Evolutionary conservation across 2,797 vertebrate genomes (phyloP).

Genomic region (Sebastiscus tertius): DNA sequence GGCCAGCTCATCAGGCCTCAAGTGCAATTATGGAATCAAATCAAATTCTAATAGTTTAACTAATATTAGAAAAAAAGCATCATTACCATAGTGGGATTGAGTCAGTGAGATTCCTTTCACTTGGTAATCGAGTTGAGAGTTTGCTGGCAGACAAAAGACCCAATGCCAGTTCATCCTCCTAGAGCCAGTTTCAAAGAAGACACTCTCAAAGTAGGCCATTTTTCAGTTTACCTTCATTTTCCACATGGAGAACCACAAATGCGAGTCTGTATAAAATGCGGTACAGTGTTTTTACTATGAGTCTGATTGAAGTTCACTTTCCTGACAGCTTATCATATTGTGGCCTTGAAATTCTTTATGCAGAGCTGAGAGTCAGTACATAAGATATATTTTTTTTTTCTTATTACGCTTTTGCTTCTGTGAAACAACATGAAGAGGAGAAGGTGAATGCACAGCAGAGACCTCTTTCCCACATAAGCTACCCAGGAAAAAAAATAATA

Average conservation of each 20-base stretch:
- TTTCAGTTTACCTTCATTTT: slow-evolving; percentile 67
- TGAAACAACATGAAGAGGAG: slow-evolving; percentile 42
- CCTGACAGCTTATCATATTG: slow-evolving; percentile 55
- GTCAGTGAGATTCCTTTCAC: slow-evolving; percentile 15
- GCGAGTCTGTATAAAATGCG: slow-evolving; percentile 36
- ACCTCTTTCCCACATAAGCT: slow-evolving; percentile 45
- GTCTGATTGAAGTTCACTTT: slow-evolving; percentile 45
- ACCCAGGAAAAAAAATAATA: slow-evolving; percentile 15
- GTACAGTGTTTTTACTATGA: slow-evolving; percentile 31
- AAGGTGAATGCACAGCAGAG: slow-evolving; percentile 20
- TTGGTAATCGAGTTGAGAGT: slow-evolving; percentile 16
- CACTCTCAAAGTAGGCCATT: slow-evolving; percentile 37
- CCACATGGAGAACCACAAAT: slow-evolving; percentile 54
- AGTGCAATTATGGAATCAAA: slow-evolving; percentile 21
- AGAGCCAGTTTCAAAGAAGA: slow-evolving; percentile 16
- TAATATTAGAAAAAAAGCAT: slow-evolving; percentile 11
- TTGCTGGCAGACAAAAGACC: slow-evolving; percentile 8
- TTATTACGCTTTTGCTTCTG: slow-evolving; percentile 28
- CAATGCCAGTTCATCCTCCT: slow-evolving; percentile 4
- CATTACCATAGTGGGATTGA: slow-evolving; percentile 12
- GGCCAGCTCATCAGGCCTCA: slow-evolving; percentile 25
- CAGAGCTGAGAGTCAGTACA: slow-evolving; percentile 26
- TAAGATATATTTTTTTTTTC: slow-evolving; percentile 13
- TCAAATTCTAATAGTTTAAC: slow-evolving; percentile 7
- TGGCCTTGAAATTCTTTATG: slow-evolving; percentile 45